Evolutionary conservation across 2,797 vertebrate genomes (phyloP), one percentile per base, ranked within the genome.

Genomic region (Crypturellus tataupa): DNA sequence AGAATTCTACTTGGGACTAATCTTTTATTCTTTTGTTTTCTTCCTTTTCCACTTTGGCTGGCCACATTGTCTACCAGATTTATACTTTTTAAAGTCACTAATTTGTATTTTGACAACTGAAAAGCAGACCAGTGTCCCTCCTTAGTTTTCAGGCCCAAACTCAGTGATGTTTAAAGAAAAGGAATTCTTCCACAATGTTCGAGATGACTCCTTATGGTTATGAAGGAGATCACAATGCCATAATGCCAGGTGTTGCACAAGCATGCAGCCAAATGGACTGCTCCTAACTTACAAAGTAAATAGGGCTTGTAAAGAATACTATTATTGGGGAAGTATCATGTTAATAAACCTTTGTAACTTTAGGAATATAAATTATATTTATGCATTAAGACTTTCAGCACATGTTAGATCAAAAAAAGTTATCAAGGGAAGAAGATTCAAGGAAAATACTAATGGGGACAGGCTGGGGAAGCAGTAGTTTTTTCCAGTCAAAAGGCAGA

Each of bases 401-500:
- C 24, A 76, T 64, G 2, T 73, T 72, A 51, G 18, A 35, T 73
- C 12, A 53, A 56, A 87, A 73, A 89, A 53, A 3, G 1, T 46
- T 25, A n/a, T 17, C n/a, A 67, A 31, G 7, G 15, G n/a, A 4
- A 14, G 39, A 82, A 87, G 20, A 79, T 51, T 60, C 25, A 68
- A 88, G 69, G 24, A 20, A 49, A 80, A 62, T 53, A 62, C 44
- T 75, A 51, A 42, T 35, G 76, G 18, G n/a, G 71, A 25, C 91
- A 90, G 27, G 9, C 25, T 1, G 2, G 19, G 46, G 46, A 90
- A 88, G 39, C 17, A 67, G 72, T 39, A 1, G 2, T 44, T 49
- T 80, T 90, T 80, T 76, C 37, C 29, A 85, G 20, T 14, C 80
- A 81, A 81, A 35, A 72, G 39, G n/a, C 18, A 67, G 63, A 29